Conservation (phyloP, 2,888 invertebrate species). For the Rhodophaea formosa region DNA sequence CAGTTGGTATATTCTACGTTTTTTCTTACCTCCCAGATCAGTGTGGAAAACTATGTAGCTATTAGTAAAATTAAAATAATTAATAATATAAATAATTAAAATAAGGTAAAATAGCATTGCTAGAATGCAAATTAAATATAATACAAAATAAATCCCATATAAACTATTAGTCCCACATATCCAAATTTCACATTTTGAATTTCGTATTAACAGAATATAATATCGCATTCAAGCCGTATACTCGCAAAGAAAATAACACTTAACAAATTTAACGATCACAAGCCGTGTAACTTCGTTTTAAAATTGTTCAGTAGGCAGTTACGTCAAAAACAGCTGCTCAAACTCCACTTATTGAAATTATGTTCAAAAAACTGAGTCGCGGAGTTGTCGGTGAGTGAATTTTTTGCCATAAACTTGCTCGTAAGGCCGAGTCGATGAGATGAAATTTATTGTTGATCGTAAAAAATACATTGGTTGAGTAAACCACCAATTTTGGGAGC, state of each 20-base stretch:
- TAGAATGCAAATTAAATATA: too few relatives aligned
- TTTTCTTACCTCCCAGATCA: too few relatives aligned
- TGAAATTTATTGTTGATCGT: slow-evolving; percentile 66
- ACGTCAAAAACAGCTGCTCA: slow-evolving; percentile 20
- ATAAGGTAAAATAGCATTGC: too few relatives aligned
- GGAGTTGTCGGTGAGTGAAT: slow-evolving; percentile 47
- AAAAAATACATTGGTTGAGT: slow-evolving; percentile 59
- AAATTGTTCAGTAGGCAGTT: not conserved
- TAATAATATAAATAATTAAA: too few relatives aligned
- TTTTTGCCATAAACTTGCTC: slow-evolving; percentile 58
- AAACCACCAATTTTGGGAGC: slow-evolving; percentile 51
- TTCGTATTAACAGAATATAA: too few relatives aligned
- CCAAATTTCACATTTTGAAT: too few relatives aligned
- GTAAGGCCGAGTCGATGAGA: slow-evolving; percentile 57
- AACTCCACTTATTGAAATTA: slow-evolving; percentile 26
- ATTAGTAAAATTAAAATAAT: too few relatives aligned
- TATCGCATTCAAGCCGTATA: not conserved
- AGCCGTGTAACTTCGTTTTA: not conserved
- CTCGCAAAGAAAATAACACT: not conserved
- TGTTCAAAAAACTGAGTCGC: slow-evolving; percentile 27
- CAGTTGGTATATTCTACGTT: too few relatives aligned
- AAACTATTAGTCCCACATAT: too few relatives aligned
- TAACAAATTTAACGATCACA: not conserved
- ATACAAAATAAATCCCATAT: too few relatives aligned
- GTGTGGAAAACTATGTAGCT: too few relatives aligned